Percentiles rank a stretch among this genome's conserved stretches.
These are phyloP conservation scores for Calameuta pallipes DNA, from an alignment of 2,888 invertebrate genomes.

Conservation along the genomic window DNA sequence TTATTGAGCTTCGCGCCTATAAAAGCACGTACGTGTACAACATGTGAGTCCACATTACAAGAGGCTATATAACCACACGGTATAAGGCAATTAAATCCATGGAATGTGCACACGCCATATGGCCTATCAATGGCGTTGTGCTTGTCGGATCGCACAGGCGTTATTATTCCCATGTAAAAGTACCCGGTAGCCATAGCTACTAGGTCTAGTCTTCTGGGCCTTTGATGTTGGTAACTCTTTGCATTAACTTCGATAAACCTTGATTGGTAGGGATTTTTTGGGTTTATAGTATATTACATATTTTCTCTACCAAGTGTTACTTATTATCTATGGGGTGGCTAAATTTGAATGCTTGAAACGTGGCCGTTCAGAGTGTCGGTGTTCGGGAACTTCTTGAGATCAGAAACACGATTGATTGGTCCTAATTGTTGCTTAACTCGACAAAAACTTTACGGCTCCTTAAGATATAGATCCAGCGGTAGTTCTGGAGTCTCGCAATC, in stretches of 20 bases:
- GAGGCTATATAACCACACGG: slow-evolving; percentile 12
- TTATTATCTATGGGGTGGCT: not conserved
- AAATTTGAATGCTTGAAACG: not conserved
- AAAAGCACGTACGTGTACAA: slow-evolving; percentile 1
- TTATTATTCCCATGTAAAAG: slow-evolving; percentile 1
- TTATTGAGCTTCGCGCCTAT: slow-evolving; percentile 13
- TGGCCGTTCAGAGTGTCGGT: not conserved
- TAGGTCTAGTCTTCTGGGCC: not conserved
- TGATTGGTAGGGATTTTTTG: not conserved
- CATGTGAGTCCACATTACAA: not conserved
- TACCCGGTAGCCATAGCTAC: slow-evolving; percentile 16
- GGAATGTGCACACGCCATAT: slow-evolving; percentile 35
- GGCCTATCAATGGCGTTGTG: slow-evolving; percentile 31
- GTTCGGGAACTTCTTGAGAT: not conserved
- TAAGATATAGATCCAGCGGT: not conserved
- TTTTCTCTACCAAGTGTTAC: not conserved
- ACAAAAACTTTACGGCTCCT: not conserved
- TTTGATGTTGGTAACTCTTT: not conserved
- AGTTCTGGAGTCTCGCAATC: not conserved
- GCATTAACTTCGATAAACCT: not conserved
- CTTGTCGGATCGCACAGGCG: slow-evolving; percentile 3
- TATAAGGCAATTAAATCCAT: slow-evolving; percentile 37
- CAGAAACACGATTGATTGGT: too few relatives aligned
- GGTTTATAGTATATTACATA: not conserved
- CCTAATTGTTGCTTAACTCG: not conserved